phyloP scores from a whole-genome alignment of 2,797 vertebrate species.

The Lagodon rhomboides region DNA sequence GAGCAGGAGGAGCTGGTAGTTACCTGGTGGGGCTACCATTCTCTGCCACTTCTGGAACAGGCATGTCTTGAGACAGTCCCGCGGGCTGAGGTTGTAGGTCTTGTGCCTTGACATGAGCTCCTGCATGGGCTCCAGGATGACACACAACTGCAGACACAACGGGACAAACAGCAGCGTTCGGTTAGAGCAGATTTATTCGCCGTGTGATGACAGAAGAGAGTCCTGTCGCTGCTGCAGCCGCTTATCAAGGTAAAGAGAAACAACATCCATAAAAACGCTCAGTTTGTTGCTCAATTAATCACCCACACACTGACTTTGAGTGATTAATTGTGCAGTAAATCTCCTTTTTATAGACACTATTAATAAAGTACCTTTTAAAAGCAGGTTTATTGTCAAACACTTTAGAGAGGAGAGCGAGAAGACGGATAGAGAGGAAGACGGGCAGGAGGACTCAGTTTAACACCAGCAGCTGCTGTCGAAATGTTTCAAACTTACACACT shows the following conservation, averaged over 20 bases:
- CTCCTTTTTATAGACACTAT: constrained; percentile 56
- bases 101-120: constrained; percentile 99
- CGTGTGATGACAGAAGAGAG: constrained; percentile 17
- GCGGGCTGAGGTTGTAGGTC: constrained; percentile 99
- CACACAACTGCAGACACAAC: constrained; percentile 91
- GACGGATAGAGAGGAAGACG: constrained; percentile 27
- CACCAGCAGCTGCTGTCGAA: constrained; percentile 35
- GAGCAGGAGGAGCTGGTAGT: constrained; percentile 46
- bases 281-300: constrained; percentile 66
- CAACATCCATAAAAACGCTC: constrained; percentile 44
- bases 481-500: constrained; percentile 44
- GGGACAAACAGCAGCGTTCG: constrained; percentile 22
- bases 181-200: constrained; percentile 43
- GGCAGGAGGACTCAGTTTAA: constrained; percentile 35
- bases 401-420: constrained; percentile 25
- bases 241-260: constrained; percentile 48
- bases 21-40: constrained; percentile 99
- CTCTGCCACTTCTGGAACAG: constrained; percentile 99
- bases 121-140: constrained; percentile 99
- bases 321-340: constrained; percentile 66
- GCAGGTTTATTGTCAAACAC: constrained; percentile 55
- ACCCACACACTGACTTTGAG: constrained; percentile 52
- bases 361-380: constrained; percentile 62
- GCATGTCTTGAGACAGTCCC: constrained; percentile 99
- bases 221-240: constrained; percentile 16